These are phyloP conservation scores for Caradrina clavipalpis DNA, from an alignment of 2,888 invertebrate species.

Conservation along the genomic window DNA sequence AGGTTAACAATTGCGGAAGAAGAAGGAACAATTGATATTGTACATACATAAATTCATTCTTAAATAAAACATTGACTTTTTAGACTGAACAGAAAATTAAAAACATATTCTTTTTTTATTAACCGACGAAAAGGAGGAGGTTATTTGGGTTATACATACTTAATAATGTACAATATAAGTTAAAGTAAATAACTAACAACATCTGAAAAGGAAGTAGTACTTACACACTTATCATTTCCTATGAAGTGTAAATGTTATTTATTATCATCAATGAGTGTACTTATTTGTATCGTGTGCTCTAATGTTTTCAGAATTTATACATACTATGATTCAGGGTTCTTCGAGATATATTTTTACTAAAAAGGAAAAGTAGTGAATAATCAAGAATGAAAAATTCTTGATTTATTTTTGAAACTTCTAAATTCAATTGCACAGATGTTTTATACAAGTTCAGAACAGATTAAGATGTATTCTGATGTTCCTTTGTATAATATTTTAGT, in stretches of 20 bases:
- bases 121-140: not conserved
- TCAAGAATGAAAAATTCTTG: not conserved
- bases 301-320: constrained; percentile 27
- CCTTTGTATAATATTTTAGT: too few relatives aligned
- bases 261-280: constrained; percentile 34
- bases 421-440: not conserved
- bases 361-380: not conserved
- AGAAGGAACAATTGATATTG: constrained; percentile 24
- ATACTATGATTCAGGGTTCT: constrained; percentile 24
- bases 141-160: constrained; percentile 9
- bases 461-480: not conserved
- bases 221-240: constrained; percentile 18
- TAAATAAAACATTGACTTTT: not conserved
- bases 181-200: constrained; percentile 31
- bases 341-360: not conserved
- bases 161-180: constrained; percentile 16
- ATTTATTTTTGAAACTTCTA: not conserved
- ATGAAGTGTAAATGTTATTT: constrained; percentile 30
- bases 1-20: constrained; percentile 30
- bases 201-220: constrained; percentile 39
- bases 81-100: constrained; percentile 14
- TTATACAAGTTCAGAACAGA: not conserved
- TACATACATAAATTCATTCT: not conserved
- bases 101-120: constrained; percentile 21
- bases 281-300: not conserved